Percentiles rank a stretch among this genome's conserved stretches.
phyloP scores from a whole-genome alignment of 2,113 vertebrate genomes.

The Proteles cristata region DNA sequence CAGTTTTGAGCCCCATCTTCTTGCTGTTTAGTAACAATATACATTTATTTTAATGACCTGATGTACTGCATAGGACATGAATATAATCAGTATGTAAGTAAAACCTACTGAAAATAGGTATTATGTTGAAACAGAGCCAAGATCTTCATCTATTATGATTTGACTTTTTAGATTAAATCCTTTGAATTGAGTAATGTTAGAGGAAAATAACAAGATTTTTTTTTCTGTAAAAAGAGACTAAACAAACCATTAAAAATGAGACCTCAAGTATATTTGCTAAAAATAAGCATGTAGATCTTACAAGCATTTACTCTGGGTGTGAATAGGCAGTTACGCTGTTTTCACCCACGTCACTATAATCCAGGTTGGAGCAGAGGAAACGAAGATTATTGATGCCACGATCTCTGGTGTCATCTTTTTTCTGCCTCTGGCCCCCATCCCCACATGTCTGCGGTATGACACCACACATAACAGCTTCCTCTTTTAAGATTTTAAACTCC shows the following conservation, averaged over 20 bases:
- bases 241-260: background rate
- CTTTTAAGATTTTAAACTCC: background rate
- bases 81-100: background rate
- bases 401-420: accelerated
- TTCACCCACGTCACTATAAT: background rate
- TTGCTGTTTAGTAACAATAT: background rate
- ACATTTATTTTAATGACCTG: background rate
- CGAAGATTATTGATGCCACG: background rate
- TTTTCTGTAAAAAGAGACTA: conserved; percentile 2
- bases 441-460: background rate
- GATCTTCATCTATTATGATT: background rate
- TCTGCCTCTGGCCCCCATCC: accelerated
- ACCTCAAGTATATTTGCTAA: background rate
- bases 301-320: background rate
- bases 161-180: background rate
- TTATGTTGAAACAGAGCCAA: background rate
- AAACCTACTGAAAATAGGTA: background rate
- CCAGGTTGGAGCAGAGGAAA: background rate
- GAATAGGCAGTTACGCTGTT: background rate
- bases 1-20: background rate
- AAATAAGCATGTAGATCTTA: background rate
- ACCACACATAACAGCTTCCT: background rate
- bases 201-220: background rate
- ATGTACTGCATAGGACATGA: background rate
- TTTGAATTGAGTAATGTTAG: background rate